Conservation (phyloP, 2,797 vertebrate genomes). For the Peromyscus nudipes region DNA sequence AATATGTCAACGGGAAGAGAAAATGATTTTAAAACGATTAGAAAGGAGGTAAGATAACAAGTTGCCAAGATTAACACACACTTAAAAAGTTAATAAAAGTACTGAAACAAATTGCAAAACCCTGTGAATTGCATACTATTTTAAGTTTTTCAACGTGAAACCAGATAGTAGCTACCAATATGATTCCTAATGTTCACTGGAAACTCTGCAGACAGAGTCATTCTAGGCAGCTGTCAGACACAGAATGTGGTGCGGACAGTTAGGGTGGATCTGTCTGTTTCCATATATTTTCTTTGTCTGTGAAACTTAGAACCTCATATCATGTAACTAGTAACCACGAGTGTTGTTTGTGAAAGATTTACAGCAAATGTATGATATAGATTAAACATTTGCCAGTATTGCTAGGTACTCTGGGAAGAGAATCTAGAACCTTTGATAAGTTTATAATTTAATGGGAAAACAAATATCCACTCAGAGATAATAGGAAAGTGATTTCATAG, state of each 20-base stretch:
- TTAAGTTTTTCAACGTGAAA: slow-evolving; percentile 61
- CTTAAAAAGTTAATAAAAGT: slow-evolving; percentile 23
- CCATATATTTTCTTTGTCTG: not conserved
- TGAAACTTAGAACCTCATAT: slow-evolving; percentile 41
- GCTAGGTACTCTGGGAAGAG: not conserved
- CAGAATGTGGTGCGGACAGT: not conserved
- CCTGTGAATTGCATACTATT: not conserved
- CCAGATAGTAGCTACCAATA: slow-evolving; percentile 32
- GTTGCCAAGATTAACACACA: slow-evolving; percentile 9
- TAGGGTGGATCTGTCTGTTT: not conserved
- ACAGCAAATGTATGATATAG: not conserved
- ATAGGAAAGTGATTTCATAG: not conserved
- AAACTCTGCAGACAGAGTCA: slow-evolving; percentile 19
- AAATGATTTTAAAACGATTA: slow-evolving; percentile 12
- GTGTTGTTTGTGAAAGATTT: slow-evolving; percentile 30
- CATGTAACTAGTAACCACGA: not conserved
- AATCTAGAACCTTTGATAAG: not conserved
- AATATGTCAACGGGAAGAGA: not conserved
- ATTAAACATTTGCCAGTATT: slow-evolving; percentile 12
- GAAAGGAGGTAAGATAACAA: not conserved
- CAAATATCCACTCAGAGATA: not conserved
- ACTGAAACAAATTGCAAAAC: not conserved
- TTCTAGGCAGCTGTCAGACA: not conserved
- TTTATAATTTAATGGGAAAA: slow-evolving; percentile 27
- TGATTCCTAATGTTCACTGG: not conserved